A percentile compares a stretch with the other conserved stretches of the same genome.
phyloP scores from a whole-genome alignment of 1,140 invertebrate genomes.

The Drosophila bifasciata region DNA sequence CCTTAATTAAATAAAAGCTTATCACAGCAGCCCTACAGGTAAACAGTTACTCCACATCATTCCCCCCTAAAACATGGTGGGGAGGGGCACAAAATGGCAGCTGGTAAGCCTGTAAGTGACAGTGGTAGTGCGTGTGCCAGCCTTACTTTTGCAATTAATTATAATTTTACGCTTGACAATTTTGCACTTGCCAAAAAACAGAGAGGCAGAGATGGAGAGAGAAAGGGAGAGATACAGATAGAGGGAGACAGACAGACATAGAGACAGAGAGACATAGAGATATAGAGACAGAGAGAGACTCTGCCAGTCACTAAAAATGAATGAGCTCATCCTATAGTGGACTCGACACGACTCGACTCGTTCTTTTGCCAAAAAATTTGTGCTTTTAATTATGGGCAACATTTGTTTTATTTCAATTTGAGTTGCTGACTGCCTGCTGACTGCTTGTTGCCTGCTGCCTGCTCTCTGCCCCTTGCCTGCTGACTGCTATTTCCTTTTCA shows the following conservation, averaged over 20 bases:
- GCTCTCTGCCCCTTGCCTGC: too few relatives aligned
- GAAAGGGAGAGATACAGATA: background rate
- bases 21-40: too few relatives aligned
- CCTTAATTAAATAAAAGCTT: too few relatives aligned
- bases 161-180: conserved; percentile 77
- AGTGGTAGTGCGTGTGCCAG: too few relatives aligned
- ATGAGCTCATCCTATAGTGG: conserved; percentile 10
- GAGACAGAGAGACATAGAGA: background rate
- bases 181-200: conserved; percentile 56
- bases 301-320: conserved; percentile 8
- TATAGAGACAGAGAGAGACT: too few relatives aligned
- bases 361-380: background rate
- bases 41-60: too few relatives aligned
- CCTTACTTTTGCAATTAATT: conserved; percentile 67
- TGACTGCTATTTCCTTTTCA: conserved; percentile 1
- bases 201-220: background rate
- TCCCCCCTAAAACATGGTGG: too few relatives aligned
- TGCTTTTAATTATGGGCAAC: conserved; percentile 15
- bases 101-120: too few relatives aligned
- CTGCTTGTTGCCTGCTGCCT: too few relatives aligned
- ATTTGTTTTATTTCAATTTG: background rate
- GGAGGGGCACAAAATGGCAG: too few relatives aligned
- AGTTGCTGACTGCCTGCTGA: background rate
- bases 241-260: too few relatives aligned
- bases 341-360: background rate